Conservation (phyloP, 2,113 vertebrate species). For the Zosterops pallidus region DNA sequence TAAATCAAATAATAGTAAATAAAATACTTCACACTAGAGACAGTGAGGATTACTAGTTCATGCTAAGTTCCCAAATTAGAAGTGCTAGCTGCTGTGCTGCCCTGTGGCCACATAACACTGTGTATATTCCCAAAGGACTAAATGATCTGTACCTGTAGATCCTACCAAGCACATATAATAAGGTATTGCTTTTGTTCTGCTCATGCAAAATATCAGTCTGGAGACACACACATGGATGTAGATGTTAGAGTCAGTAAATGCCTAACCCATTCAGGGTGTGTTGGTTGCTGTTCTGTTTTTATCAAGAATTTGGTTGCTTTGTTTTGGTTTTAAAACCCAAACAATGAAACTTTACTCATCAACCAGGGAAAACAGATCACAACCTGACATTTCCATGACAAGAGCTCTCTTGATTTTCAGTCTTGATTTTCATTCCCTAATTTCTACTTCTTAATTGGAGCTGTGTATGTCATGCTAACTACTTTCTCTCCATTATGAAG, state of each 20-base stretch:
- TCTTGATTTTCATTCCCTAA: background rate
- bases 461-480: background rate
- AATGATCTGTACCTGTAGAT: background rate
- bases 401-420: background rate
- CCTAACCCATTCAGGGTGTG: background rate
- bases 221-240: background rate
- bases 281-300: background rate
- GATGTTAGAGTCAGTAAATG: accelerated
- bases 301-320: background rate
- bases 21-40: background rate
- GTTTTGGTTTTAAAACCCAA: background rate
- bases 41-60: background rate
- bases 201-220: background rate
- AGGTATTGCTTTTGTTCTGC: background rate
- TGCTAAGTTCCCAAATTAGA: background rate
- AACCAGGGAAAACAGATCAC: background rate
- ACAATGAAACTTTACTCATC: background rate
- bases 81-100: background rate
- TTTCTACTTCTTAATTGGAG: background rate
- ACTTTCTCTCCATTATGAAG: background rate
- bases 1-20: background rate
- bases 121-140: background rate
- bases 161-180: background rate
- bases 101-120: background rate
- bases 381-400: background rate